Evolutionary conservation across 2,797 vertebrate genomes (phyloP), one percentile per base, ranked within the genome.

Genomic region (Eulemur coronatus): DNA sequence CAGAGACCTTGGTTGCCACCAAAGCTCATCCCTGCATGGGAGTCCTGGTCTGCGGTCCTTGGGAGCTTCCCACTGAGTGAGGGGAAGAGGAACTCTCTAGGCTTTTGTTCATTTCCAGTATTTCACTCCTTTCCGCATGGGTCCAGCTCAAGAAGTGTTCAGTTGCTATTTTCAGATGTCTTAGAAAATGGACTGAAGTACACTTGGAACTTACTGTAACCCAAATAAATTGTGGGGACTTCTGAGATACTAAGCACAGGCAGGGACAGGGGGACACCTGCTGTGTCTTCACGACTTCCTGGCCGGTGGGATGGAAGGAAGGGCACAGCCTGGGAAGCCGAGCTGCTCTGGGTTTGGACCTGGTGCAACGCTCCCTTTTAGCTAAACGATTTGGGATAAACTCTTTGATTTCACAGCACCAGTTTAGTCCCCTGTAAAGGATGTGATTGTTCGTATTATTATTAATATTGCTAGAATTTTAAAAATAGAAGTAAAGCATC

Each of bases 31-130:
- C 10, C 20, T 13, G 13, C n/a, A 0, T 12, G 17, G 63, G 15
- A 3, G 0, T 3, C 1, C 52, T 43, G 7, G 7, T 9, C 8
- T 43, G 30, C 38, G 8, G 2, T 5, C 2, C 1, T 22, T 0
- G 11, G 24, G 1, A 14, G 33, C 43, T 17, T 48, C 33, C 22
- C 11, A 18, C 3, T 61, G 22, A 30, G 4, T 10, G 24, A 46
- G 1, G 6, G 22, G 35, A 80, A 87, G 6, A 82, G 8, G 12
- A 20, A 5, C 18, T 69, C 22, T n/a, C 33, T 20, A 33, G 41
- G 43, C 2, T 65, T 52, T 5, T 28, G 2, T 10, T 38, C 10
- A 12, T 52, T 41, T 30, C 2, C 3, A 72, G 13, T 1, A 46
- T 52, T 61, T 84, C 17, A 14, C 17, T 48, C 4, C 2, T 76